phyloP scores from a whole-genome alignment of 2,888 invertebrate genomes.

The Tillus elongatus region DNA sequence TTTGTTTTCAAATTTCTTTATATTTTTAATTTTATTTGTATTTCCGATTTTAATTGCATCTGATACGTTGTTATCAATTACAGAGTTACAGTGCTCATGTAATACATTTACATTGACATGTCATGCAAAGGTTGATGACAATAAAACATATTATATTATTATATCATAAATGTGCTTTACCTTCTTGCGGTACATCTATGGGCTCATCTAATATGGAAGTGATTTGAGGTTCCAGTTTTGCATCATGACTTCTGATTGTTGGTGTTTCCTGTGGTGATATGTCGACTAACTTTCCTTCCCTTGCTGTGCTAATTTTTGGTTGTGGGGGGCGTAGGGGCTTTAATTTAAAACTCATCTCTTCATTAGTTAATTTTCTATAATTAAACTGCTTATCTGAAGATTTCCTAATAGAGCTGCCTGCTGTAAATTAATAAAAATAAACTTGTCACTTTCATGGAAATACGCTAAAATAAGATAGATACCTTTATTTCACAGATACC shows the following conservation, averaged over 20 bases:
- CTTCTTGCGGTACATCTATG: conserved; percentile 57
- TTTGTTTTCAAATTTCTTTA: too few relatives aligned
- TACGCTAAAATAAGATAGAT: too few relatives aligned
- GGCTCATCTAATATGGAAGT: conserved; percentile 62
- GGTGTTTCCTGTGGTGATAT: conserved; percentile 50
- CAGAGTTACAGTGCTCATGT: too few relatives aligned
- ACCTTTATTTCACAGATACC: too few relatives aligned
- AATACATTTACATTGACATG: too few relatives aligned
- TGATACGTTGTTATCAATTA: too few relatives aligned
- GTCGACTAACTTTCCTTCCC: conserved; percentile 67
- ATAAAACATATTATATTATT: too few relatives aligned
- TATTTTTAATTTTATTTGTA: too few relatives aligned
- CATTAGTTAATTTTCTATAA: conserved; percentile 75
- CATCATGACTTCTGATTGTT: conserved; percentile 1
- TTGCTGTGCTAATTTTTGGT: conserved; percentile 30
- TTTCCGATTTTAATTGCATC: too few relatives aligned
- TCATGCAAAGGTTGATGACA: too few relatives aligned
- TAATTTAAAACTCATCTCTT: conserved; percentile 33
- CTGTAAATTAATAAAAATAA: conserved; percentile 16
- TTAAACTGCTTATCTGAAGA: conserved; percentile 59
- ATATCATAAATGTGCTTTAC: too few relatives aligned
- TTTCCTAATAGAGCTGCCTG: conserved; percentile 20
- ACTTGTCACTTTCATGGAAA: too few relatives aligned
- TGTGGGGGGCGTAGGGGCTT: conserved; percentile 43
- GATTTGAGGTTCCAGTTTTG: conserved; percentile 25